Conservation (phyloP, 2,113 vertebrate species). For the Heliornis fulica region DNA sequence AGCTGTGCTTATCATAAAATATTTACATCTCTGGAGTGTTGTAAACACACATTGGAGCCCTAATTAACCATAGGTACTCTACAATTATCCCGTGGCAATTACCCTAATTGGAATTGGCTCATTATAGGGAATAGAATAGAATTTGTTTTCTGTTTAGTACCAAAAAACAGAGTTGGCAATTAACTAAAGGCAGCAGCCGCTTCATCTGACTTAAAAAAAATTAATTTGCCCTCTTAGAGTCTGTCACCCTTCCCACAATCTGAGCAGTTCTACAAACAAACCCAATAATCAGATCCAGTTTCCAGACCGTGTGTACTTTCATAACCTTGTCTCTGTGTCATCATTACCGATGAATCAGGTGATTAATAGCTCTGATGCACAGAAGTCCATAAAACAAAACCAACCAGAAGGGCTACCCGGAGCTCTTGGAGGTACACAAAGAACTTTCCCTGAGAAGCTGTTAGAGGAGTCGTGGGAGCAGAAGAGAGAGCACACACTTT, state of each 20-base stretch:
- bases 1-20: conserved; percentile 55
- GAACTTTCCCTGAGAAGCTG: not conserved
- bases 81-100: conserved; percentile 32
- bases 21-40: conserved; percentile 34
- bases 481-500: not conserved
- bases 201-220: conserved; percentile 36
- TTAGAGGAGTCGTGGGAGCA: not conserved
- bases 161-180: conserved; percentile 30
- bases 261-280: conserved; percentile 36
- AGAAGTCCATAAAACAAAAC: not conserved
- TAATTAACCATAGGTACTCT: conserved; percentile 56
- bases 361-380: not conserved
- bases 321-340: conserved; percentile 11
- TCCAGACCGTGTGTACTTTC: not conserved
- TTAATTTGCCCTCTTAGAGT: conserved; percentile 24
- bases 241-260: conserved; percentile 22
- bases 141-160: conserved; percentile 47
- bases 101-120: conserved; percentile 33
- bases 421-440: not conserved
- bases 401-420: not conserved
- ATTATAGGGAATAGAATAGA: conserved; percentile 18
- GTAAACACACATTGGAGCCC: conserved; percentile 45
- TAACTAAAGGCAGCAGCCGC: conserved; percentile 43
- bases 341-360: not conserved
- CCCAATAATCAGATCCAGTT: not conserved